phyloP scores from a whole-genome alignment of 2,113 vertebrate species.

The Lethenteron reissneri region DNA sequence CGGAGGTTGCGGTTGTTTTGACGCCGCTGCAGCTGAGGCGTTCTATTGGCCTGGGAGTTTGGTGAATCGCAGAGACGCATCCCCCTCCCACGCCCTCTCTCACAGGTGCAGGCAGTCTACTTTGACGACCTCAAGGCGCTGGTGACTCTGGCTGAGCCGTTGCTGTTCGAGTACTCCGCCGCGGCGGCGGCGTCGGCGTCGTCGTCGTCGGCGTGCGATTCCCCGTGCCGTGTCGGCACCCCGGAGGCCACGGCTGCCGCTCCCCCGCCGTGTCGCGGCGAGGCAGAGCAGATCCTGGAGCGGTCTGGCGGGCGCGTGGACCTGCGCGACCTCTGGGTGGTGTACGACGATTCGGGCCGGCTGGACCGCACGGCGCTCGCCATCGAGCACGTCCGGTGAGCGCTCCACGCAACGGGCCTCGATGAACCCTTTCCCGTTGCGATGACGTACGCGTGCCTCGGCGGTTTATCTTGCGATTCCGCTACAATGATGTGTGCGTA shows the following conservation, averaged over 20 bases:
- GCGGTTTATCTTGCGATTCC: no score
- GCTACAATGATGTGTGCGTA: no score
- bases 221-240: slow-evolving; percentile 20
- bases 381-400: slow-evolving; percentile 66
- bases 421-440: no score
- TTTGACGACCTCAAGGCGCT: slow-evolving; percentile 34
- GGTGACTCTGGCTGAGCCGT: slow-evolving; percentile 35
- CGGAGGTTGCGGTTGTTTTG: no score
- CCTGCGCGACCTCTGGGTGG: slow-evolving; percentile 50
- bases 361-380: slow-evolving; percentile 68
- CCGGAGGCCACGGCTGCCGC: slow-evolving; percentile 24
- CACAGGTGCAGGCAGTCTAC: slow-evolving; percentile 46
- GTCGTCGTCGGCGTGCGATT: slow-evolving; percentile 21
- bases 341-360: slow-evolving; percentile 49
- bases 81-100: no score
- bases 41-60: no score
- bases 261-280: no score
- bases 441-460: no score
- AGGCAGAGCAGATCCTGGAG: slow-evolving; percentile 29
- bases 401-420: no score
- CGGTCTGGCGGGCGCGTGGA: slow-evolving; percentile 37
- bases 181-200: no score
- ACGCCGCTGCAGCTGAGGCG: no score
- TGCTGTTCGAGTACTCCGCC: slow-evolving; percentile 26
- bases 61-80: no score